phyloP scores from a whole-genome alignment of 2,113 vertebrate genomes.

The Probosciger aterrimus region DNA sequence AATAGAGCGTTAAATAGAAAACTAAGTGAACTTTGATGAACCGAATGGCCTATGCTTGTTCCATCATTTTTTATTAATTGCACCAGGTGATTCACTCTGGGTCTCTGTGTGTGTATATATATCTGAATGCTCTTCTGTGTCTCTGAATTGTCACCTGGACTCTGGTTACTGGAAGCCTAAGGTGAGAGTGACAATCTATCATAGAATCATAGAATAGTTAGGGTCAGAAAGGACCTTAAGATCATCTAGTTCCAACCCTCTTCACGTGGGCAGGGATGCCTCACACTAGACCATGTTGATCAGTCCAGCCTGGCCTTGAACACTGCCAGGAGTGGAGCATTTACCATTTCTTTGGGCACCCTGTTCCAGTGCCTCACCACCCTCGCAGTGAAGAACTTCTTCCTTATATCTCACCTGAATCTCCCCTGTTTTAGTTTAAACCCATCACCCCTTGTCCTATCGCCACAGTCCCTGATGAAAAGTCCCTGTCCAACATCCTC shows the following conservation, averaged over 20 bases:
- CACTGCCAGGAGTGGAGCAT: background rate
- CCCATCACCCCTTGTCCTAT: background rate
- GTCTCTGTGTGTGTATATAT: background rate
- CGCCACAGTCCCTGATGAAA: background rate
- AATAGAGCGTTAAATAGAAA: conserved; percentile 53
- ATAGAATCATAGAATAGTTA: background rate
- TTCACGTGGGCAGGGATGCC: background rate
- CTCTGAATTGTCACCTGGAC: background rate
- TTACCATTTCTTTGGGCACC: background rate
- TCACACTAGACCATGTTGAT: background rate
- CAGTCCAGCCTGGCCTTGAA: background rate
- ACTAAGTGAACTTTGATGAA: conserved; percentile 49
- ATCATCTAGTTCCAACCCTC: background rate
- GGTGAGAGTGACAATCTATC: background rate
- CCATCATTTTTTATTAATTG: conserved; percentile 43
- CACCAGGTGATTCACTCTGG: background rate
- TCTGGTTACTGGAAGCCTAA: background rate
- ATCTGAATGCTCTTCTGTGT: background rate
- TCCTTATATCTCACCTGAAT: background rate
- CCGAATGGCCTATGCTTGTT: conserved; percentile 18
- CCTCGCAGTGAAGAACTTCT: background rate
- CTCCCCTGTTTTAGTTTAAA: background rate
- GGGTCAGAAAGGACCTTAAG: background rate
- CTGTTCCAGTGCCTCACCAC: background rate
- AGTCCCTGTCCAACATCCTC: background rate